Evolutionary conservation across 2,888 invertebrate genomes (phyloP).

Genomic region (Drosophila borealis): DNA sequence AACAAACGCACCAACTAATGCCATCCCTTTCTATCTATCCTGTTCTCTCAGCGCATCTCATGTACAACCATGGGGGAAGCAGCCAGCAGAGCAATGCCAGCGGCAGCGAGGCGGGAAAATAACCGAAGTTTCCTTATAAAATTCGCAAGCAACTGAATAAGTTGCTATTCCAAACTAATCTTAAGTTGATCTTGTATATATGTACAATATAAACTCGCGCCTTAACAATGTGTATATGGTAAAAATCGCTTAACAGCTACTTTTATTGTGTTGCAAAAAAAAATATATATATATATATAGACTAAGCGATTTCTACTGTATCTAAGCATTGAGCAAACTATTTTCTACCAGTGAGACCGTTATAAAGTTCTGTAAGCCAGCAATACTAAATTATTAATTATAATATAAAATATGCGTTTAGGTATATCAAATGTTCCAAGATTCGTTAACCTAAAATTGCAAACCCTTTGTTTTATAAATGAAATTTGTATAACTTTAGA

Average conservation of each 20-base stretch:
- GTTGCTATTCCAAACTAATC: constrained; percentile 9
- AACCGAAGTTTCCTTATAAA: constrained; percentile 39
- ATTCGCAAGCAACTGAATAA: background rate
- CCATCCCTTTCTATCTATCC: constrained; percentile 6
- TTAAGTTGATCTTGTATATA: constrained; percentile 11
- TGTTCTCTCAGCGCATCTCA: constrained; percentile 58
- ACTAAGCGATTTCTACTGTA: background rate
- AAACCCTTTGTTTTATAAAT: constrained; percentile 3
- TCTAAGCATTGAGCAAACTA: background rate
- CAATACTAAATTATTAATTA: constrained; percentile 1
- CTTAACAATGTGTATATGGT: background rate
- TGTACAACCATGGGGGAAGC: constrained; percentile 65
- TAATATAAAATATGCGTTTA: background rate
- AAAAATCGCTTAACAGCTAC: background rate
- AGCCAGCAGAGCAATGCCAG: constrained; percentile 64
- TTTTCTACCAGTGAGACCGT: constrained; percentile 7
- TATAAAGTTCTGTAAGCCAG: too few relatives aligned
- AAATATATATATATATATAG: background rate
- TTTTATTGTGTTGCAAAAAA: background rate
- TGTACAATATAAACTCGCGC: background rate
- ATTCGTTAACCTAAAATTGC: constrained; percentile 2
- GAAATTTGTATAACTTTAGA: background rate
- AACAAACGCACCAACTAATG: constrained; percentile 3
- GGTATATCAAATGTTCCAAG: background rate
- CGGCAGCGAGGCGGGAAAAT: constrained; percentile 61